Conservation (phyloP, 1,140 invertebrate genomes). For the Drosophila auraria region DNA sequence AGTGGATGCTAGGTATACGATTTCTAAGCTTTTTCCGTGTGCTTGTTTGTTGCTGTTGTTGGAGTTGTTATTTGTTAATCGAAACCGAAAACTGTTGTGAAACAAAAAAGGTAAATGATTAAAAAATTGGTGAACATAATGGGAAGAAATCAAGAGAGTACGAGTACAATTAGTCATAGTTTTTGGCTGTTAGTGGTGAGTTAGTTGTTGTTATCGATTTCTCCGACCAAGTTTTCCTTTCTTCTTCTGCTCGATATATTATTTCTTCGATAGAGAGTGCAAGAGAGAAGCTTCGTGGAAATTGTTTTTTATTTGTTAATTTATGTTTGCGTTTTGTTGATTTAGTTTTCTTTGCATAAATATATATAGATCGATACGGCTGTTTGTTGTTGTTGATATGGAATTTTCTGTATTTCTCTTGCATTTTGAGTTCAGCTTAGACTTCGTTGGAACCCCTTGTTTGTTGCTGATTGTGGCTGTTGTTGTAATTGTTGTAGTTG, state of each 20-base stretch:
- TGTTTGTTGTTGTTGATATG: constrained; percentile 2
- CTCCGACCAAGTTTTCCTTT: constrained; percentile 36
- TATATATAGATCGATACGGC: constrained; percentile 11
- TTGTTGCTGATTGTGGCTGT: constrained; percentile 60
- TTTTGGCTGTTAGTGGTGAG: constrained; percentile 27
- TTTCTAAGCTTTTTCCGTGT: constrained; percentile 41
- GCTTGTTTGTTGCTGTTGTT: constrained; percentile 55
- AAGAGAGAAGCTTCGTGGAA: constrained; percentile 44
- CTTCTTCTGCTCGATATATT: constrained; percentile 13
- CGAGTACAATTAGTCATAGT: constrained; percentile 15
- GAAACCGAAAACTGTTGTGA: constrained; percentile 40
- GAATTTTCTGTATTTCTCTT: constrained; percentile 1
- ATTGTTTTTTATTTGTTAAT: constrained; percentile 39
- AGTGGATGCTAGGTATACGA: constrained; percentile 32
- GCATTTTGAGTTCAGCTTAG: neutral
- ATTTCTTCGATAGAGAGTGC: constrained; percentile 37
- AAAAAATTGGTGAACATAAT: constrained; percentile 16
- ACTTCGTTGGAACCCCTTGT: constrained; percentile 16
- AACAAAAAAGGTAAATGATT: constrained; percentile 35
- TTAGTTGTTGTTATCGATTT: constrained; percentile 24
- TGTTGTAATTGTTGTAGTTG: constrained; percentile 45
- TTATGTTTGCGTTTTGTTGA: constrained; percentile 48
- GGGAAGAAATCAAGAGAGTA: constrained; percentile 16
- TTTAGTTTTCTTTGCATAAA: constrained; percentile 15
- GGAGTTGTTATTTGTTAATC: constrained; percentile 46